phyloP scores from a whole-genome alignment of 1,140 invertebrate genomes.

The Tetragnatha versicolor region DNA sequence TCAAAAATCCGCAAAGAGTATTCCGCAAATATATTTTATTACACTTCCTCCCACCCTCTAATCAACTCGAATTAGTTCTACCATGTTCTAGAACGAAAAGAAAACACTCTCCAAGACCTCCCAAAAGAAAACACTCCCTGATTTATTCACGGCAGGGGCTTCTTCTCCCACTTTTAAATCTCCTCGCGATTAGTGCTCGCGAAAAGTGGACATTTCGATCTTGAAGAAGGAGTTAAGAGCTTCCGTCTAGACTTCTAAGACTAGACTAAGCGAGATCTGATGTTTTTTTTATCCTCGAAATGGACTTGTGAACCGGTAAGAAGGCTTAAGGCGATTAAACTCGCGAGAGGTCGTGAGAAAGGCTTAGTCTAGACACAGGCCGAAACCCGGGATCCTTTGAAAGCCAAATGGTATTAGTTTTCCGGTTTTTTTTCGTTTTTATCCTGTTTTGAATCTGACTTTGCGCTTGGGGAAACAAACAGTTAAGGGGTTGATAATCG shows the following conservation, averaged over 20 bases:
- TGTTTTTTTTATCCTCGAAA: slow-evolving; percentile 2
- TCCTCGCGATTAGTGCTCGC: not conserved
- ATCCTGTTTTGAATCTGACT: no score
- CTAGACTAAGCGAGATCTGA: not conserved
- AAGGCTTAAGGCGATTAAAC: slow-evolving; percentile 19
- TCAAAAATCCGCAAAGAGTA: no score
- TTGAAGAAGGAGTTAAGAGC: not conserved
- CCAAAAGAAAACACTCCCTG: no score
- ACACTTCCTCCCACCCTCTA: no score
- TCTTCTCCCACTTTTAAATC: not conserved
- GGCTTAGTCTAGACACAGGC: slow-evolving; percentile 2
- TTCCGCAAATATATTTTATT: no score
- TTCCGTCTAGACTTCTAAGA: no score
- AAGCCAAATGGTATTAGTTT: not conserved
- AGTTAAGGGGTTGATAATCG: no score
- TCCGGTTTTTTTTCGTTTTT: not conserved
- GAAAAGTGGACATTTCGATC: not conserved
- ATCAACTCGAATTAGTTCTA: no score
- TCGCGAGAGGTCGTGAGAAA: slow-evolving; percentile 15
- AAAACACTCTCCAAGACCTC: no score
- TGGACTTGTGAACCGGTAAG: slow-evolving; percentile 16
- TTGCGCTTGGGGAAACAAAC: no score
- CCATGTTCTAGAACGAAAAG: no score
- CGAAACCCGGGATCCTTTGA: slow-evolving; percentile 11
- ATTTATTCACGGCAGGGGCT: no score